These are phyloP conservation scores for Phyto melanocephala DNA, from an alignment of 2,888 invertebrate genomes.

Conservation along the genomic window DNA sequence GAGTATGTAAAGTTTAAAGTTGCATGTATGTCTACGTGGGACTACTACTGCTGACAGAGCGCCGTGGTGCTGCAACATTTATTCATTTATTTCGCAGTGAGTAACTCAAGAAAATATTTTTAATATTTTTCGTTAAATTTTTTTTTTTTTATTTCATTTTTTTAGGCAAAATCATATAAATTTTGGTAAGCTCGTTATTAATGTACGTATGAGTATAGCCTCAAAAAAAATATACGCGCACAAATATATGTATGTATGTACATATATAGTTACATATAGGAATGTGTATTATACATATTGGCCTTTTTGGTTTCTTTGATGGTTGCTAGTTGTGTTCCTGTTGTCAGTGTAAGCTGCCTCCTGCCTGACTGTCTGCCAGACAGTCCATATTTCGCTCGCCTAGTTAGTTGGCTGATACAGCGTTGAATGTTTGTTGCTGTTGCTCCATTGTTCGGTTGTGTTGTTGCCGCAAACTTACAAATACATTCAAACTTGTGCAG, in stretches of 20 bases:
- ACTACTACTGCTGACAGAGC: background rate
- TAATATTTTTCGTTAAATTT: constrained; percentile 20
- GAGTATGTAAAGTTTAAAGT: background rate
- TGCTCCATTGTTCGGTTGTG: background rate
- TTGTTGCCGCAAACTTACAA: background rate
- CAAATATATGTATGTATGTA: background rate
- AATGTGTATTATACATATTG: background rate
- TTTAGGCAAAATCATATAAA: background rate
- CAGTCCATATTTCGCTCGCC: constrained; percentile 39
- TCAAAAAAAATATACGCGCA: background rate
- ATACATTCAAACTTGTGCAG: background rate
- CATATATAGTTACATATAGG: background rate
- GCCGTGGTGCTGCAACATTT: constrained; percentile 37
- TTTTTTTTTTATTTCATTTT: background rate
- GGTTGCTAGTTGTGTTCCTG: constrained; percentile 9
- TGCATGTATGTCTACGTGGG: background rate
- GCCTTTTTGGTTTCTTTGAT: constrained; percentile 37
- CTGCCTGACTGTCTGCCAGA: constrained; percentile 61
- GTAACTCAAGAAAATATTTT: background rate
- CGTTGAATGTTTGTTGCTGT: background rate
- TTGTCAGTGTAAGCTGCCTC: constrained; percentile 29
- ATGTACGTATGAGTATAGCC: background rate
- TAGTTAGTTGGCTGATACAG: constrained; percentile 23
- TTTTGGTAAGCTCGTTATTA: constrained; percentile 15
- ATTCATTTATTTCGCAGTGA: background rate